A percentile compares a stretch with the other conserved stretches of the same genome.
These are phyloP conservation scores for Gasterosteus aculeatus DNA, from an alignment of 2,113 vertebrate species.

Conservation along the genomic window DNA sequence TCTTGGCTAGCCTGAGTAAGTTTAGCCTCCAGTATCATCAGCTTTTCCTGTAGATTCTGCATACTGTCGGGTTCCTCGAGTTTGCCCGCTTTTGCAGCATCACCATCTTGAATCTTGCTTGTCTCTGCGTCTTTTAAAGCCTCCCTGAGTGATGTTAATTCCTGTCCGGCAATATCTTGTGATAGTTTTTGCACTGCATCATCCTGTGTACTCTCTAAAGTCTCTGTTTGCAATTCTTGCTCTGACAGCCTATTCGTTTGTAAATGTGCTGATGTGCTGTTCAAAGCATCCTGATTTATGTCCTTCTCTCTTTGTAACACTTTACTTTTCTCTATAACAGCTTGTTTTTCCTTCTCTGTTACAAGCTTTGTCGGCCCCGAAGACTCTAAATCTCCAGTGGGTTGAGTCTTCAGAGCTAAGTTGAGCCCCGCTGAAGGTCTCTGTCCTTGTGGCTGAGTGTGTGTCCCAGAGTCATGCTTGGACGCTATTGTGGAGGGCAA, in stretches of 20 bases:
- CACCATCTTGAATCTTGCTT: slow-evolving; percentile 35
- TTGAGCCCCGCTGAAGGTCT: slow-evolving; percentile 56
- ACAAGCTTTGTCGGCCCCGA: slow-evolving; percentile 30
- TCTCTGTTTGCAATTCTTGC: slow-evolving; percentile 51
- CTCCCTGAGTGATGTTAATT: slow-evolving; percentile 40
- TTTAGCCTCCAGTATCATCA: slow-evolving; percentile 84
- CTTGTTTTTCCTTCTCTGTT: slow-evolving; percentile 34
- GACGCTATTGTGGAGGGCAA: slow-evolving; percentile 26
- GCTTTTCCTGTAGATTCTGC: slow-evolving; percentile 80
- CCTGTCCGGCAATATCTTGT: slow-evolving; percentile 49
- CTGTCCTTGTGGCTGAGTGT: slow-evolving; percentile 26
- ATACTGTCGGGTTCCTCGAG: slow-evolving; percentile 53
- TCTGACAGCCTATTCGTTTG: slow-evolving; percentile 16
- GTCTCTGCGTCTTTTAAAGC: slow-evolving; percentile 46
- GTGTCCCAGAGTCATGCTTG: slow-evolving; percentile 24
- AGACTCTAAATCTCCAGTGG: slow-evolving; percentile 31
- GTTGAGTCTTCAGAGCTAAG: slow-evolving; percentile 49
- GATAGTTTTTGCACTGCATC: slow-evolving; percentile 48
- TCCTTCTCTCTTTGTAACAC: slow-evolving; percentile 29
- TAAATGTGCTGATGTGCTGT: slow-evolving; percentile 15
- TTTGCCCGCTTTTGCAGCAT: slow-evolving; percentile 28
- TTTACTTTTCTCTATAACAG: slow-evolving; percentile 35
- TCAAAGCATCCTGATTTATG: slow-evolving; percentile 12
- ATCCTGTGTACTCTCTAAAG: slow-evolving; percentile 42
- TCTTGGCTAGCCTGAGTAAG: slow-evolving; percentile 84